phyloP scores from a whole-genome alignment of 2,888 invertebrate species.

The Diadegma fenestrale region DNA sequence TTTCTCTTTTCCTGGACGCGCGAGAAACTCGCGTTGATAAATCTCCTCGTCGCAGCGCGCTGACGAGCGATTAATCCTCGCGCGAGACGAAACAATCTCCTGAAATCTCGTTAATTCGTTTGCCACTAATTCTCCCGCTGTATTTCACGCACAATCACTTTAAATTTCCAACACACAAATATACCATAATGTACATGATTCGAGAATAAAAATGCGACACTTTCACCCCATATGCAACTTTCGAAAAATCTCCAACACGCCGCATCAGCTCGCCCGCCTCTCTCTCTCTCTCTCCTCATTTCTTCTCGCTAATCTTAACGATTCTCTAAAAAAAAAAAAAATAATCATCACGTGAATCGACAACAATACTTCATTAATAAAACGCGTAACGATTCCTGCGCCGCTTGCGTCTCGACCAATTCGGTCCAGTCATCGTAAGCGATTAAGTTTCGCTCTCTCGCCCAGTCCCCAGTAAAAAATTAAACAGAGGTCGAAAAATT shows the following conservation, averaged over 20 bases:
- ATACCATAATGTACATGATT: no score
- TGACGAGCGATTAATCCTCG: slow-evolving; percentile 67
- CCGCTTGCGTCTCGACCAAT: background rate
- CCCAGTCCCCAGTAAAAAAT: background rate
- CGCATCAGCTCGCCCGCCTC: background rate
- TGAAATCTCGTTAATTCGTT: slow-evolving; percentile 64
- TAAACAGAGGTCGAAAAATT: background rate
- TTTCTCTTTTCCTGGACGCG: no score
- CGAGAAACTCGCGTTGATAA: slow-evolving; percentile 22
- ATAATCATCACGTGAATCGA: background rate
- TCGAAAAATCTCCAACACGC: slow-evolving; percentile 54
- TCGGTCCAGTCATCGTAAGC: slow-evolving; percentile 40
- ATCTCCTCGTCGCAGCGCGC: slow-evolving; percentile 31
- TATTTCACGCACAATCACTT: slow-evolving; percentile 45
- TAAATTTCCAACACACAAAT: background rate
- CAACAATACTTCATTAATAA: slow-evolving; percentile 43
- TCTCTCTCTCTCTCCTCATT: background rate
- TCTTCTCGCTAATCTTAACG: background rate
- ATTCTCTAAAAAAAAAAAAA: slow-evolving; percentile 2
- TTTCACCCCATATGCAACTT: slow-evolving; percentile 64
- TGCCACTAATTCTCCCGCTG: slow-evolving; percentile 37
- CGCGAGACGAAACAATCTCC: slow-evolving; percentile 50
- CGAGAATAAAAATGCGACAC: slow-evolving; percentile 51
- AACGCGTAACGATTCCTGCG: slow-evolving; percentile 9
- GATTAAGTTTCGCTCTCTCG: background rate